Base-by-base conservation (phyloP, 2,888 invertebrate genomes). In the Vesta saturnalis region DNA sequence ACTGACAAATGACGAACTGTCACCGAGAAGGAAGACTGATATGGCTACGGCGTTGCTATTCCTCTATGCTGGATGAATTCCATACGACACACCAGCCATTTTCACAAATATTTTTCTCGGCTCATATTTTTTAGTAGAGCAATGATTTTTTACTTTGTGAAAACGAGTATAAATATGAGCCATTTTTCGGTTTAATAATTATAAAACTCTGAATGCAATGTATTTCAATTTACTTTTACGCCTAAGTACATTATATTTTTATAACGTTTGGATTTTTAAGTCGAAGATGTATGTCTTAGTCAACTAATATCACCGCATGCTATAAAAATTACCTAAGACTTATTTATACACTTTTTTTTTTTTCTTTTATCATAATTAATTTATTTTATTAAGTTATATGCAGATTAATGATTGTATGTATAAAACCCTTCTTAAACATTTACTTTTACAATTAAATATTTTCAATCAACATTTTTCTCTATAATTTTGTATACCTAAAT, bases 1-100 rank as follows among this genome's bases (percentile, higher is more conserved):
- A 84, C 83, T 84, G 85, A 85, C 85, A 85, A 85, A 85, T 85
- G 85, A 85, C 84, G 85, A 82, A 84, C 83, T 85, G 85, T 85
- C 85, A 84, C 82, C 85, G 84, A 81, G 83, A 84, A 85, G 83
- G 84, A 85, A 85, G 85, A 85, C 84, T 83, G 84, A 85, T 85
- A 85, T 84, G 84, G 84, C 83, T 80, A 83, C 83, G 81, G 80
- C 81, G 81, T 77, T 77, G 81, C 80, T 80, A 81, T 82, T 81
- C 80, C 82, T 82, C 81, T 81, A 81, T 81, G 80, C 80, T 77
- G 78, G 78, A 77, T 80, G 78, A 79, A 80, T 81, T 80, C 80
- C 80, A 76, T 80, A 80, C 81, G 80, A 81, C 80, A 79, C 74
- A 77, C 73, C 79, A 76, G 81, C 81, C 82, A 81, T 82, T 82